A percentile compares a stretch with the other conserved stretches of the same genome.
phyloP scores from a whole-genome alignment of 2,888 invertebrate species.

The Timema cristinae region DNA sequence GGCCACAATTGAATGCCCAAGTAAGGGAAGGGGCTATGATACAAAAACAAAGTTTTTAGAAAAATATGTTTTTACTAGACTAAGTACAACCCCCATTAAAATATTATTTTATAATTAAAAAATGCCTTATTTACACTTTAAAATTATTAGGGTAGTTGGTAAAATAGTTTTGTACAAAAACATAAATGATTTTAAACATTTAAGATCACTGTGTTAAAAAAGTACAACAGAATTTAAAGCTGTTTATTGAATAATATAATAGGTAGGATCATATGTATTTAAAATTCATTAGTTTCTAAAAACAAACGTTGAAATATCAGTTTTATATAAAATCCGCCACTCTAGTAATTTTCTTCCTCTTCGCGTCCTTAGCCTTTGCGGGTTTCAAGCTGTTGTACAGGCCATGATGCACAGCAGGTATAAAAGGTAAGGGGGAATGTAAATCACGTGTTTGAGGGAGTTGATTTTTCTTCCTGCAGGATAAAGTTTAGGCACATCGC shows the following conservation, averaged over 20 bases:
- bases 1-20: neutral
- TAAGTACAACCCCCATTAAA: neutral
- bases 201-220: neutral
- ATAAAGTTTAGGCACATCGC: neutral
- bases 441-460: neutral
- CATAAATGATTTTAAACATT: neutral
- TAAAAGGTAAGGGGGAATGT: neutral
- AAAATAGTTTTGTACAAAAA: neutral
- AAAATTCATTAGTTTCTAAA: neutral
- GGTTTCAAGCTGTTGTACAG: neutral
- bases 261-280: too few species aligned
- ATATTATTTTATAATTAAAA: neutral
- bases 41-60: too few species aligned
- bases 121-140: neutral
- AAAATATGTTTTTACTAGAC: neutral
- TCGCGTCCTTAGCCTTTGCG: neutral
- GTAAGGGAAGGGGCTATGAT: neutral
- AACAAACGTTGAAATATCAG: neutral
- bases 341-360: too few species aligned
- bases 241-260: too few species aligned
- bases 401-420: constrained; percentile 1
- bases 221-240: neutral
- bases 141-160: neutral
- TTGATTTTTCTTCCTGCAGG: neutral
- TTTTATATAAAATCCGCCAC: neutral